These are phyloP conservation scores for Gasterosteus nipponicus DNA, from an alignment of 2,113 vertebrate species.

Conservation along the genomic window DNA sequence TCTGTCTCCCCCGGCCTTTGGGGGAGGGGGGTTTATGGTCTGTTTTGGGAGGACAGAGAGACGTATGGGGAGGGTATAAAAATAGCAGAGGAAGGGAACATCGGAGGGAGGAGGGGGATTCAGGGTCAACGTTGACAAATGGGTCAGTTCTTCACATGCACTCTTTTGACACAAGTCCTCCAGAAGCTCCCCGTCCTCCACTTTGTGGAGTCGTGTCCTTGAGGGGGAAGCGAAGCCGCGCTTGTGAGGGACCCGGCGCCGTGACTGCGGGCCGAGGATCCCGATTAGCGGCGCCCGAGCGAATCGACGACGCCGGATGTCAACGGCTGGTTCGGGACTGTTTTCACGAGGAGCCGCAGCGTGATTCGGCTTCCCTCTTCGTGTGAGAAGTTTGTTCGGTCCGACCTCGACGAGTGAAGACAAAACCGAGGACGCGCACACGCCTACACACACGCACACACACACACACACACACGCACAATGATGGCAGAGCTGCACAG, in stretches of 20 bases:
- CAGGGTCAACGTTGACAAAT: conserved; percentile 83
- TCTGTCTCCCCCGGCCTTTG: conserved; percentile 34
- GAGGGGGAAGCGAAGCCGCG: too few species aligned
- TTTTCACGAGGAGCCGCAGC: neutral
- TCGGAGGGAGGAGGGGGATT: conserved; percentile 40
- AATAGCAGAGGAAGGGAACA: conserved; percentile 70
- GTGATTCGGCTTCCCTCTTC: conserved; percentile 10
- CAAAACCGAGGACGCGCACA: neutral
- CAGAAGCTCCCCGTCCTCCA: too few species aligned
- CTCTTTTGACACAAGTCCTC: too few species aligned
- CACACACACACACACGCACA: neutral
- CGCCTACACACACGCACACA: neutral
- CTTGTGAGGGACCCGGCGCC: too few species aligned
- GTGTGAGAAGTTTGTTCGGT: conserved; percentile 41
- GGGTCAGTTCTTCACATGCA: conserved; percentile 63
- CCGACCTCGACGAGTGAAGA: conserved; percentile 55
- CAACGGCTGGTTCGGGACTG: too few species aligned
- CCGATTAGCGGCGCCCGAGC: too few species aligned
- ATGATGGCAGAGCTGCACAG: neutral
- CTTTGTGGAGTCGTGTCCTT: too few species aligned
- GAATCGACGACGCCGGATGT: too few species aligned
- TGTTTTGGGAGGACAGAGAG: conserved; percentile 36
- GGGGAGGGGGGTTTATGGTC: conserved; percentile 28
- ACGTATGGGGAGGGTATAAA: conserved; percentile 64
- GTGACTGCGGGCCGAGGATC: too few species aligned